phyloP scores from a whole-genome alignment of 2,888 invertebrate genomes.

The Tenodera sinensis region DNA sequence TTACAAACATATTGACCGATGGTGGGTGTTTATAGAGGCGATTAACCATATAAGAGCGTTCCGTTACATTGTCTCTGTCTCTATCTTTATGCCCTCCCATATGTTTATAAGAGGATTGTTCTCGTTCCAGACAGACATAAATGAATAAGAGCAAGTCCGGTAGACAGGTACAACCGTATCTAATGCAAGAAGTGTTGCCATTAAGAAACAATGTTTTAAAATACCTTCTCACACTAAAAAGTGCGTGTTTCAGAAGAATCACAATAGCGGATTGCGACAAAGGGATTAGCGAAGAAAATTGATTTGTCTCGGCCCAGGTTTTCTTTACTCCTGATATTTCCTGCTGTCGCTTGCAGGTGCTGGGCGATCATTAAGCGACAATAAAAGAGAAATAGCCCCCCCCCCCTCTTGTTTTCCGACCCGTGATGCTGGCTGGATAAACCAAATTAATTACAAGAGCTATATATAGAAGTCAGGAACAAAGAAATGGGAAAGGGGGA shows the following conservation, averaged over 20 bases:
- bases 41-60: too few species aligned
- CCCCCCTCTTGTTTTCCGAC: neutral
- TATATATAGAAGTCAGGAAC: constrained; percentile 12
- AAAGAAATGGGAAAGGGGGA: neutral
- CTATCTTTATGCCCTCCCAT: too few species aligned
- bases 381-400: constrained; percentile 19
- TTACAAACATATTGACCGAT: too few species aligned
- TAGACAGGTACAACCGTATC: neutral
- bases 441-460: constrained; percentile 24
- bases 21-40: too few species aligned
- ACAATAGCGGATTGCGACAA: too few species aligned
- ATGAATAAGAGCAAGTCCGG: too few species aligned
- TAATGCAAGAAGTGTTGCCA: neutral
- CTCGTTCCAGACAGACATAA: too few species aligned
- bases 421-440: constrained; percentile 2
- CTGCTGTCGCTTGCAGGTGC: constrained; percentile 25
- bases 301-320: constrained; percentile 4
- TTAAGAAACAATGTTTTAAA: too few species aligned
- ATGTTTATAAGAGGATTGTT: too few species aligned
- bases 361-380: constrained; percentile 27
- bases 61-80: too few species aligned
- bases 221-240: too few species aligned
- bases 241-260: too few species aligned
- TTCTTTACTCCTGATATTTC: neutral
- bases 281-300: constrained; percentile 4